A percentile compares a stretch with the other conserved stretches of the same genome.
Conservation (phyloP, 2,888 invertebrate genomes). For the Pristionchus mayeri region DNA sequence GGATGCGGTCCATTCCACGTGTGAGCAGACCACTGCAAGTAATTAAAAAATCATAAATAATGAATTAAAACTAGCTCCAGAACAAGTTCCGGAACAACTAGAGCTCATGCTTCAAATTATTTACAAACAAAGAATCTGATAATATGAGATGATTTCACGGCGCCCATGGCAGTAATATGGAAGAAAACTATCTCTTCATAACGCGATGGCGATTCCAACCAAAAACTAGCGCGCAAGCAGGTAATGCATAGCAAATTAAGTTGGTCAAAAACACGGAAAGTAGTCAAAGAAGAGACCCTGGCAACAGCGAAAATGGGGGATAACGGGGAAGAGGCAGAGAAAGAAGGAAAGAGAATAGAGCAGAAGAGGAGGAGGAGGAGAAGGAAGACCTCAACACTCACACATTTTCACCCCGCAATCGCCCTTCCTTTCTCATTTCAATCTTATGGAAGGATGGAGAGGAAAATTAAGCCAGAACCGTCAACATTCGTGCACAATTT, state of each 20-base stretch:
- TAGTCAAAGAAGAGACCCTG: neutral
- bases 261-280: neutral
- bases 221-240: too few relatives aligned
- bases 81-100: too few relatives aligned
- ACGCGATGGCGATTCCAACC: too few relatives aligned
- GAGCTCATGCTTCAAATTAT: too few relatives aligned
- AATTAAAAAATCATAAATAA: neutral
- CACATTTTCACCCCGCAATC: neutral
- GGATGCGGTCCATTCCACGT: slow-evolving; percentile 81
- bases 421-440: slow-evolving; percentile 21
- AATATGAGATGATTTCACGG: too few relatives aligned
- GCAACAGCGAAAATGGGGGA: slow-evolving; percentile 8
- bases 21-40: slow-evolving; percentile 58
- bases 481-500: too few relatives aligned
- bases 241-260: too few relatives aligned
- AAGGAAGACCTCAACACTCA: slow-evolving; percentile 39
- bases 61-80: neutral
- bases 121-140: too few relatives aligned
- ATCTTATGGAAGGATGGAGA: neutral
- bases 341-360: neutral
- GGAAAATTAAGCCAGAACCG: too few relatives aligned
- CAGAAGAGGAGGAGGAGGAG: neutral
- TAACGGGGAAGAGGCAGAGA: neutral
- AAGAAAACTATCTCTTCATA: too few relatives aligned
- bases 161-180: too few relatives aligned